Conservation (phyloP, 2,888 invertebrate genomes). For the Parnassius smintheus region DNA sequence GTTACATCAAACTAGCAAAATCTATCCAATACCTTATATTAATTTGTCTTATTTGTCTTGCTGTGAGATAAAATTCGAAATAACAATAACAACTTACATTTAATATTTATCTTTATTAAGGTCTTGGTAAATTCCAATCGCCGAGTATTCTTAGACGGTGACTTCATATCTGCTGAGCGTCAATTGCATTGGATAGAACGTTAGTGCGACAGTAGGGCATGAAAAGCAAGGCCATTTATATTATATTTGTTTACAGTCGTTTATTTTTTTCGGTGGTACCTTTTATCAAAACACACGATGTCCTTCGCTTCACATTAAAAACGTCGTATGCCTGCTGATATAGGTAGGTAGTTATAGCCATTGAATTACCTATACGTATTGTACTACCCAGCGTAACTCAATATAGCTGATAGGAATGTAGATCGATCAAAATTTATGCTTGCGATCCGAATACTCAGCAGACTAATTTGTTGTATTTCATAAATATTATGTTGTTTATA, state of each 20-base stretch:
- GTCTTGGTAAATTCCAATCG: neutral
- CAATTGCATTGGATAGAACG: conserved; percentile 5
- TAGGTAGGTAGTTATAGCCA: neutral
- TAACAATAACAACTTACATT: too few species aligned
- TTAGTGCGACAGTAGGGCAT: conserved; percentile 11
- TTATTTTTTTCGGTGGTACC: conserved; percentile 15
- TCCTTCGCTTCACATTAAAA: conserved; percentile 23
- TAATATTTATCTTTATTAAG: neutral
- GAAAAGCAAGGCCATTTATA: conserved; percentile 15
- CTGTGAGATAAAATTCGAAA: too few species aligned
- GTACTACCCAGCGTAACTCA: too few species aligned
- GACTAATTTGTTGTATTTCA: too few species aligned
- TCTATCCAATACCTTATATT: too few species aligned
- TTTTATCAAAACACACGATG: conserved; percentile 9
- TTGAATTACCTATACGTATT: too few species aligned
- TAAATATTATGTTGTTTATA: too few species aligned
- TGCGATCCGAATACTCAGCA: neutral
- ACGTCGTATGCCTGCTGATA: neutral
- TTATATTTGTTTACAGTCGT: conserved; percentile 17
- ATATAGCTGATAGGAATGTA: conserved; percentile 18
- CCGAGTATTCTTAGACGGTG: conserved; percentile 14
- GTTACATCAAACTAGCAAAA: too few species aligned
- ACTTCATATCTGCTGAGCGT: conserved; percentile 10
- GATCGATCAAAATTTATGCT: conserved; percentile 7
- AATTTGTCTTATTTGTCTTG: too few species aligned